A percentile compares a stretch with the other conserved stretches of the same genome.
Conservation (phyloP, 2,888 invertebrate species). For the Ypsolopha sequella region DNA sequence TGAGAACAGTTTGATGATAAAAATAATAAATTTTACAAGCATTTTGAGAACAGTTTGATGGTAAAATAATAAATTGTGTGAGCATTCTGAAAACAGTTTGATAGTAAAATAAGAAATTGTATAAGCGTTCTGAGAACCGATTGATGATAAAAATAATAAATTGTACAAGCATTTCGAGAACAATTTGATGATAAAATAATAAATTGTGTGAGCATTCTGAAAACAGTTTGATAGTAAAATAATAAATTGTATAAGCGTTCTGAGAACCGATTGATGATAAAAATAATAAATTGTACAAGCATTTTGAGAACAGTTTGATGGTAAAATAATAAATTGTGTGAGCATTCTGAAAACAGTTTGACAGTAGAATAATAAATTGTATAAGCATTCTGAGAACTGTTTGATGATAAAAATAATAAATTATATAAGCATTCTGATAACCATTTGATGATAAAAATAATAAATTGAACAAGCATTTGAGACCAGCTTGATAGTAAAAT, state of each 20-base stretch:
- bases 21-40: too few species aligned
- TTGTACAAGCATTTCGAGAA: background rate
- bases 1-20: background rate
- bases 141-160: background rate
- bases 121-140: too few species aligned
- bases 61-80: background rate
- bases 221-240: background rate
- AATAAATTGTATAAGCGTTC: too few species aligned
- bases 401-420: background rate
- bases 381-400: too few species aligned
- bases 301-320: too few species aligned
- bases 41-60: too few species aligned
- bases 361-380: background rate
- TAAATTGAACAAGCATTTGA: too few species aligned
- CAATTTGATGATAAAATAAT: background rate
- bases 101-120: background rate
- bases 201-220: too few species aligned
- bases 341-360: background rate
- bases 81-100: background rate
- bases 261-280: background rate
- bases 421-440: background rate
- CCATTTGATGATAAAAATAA: background rate
- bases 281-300: too few species aligned
- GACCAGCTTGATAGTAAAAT: background rate
- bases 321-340: background rate